Percentiles rank a stretch among this genome's conserved stretches.
phyloP scores from a whole-genome alignment of 2,888 invertebrate species.

The Drosophila multiciliata region DNA sequence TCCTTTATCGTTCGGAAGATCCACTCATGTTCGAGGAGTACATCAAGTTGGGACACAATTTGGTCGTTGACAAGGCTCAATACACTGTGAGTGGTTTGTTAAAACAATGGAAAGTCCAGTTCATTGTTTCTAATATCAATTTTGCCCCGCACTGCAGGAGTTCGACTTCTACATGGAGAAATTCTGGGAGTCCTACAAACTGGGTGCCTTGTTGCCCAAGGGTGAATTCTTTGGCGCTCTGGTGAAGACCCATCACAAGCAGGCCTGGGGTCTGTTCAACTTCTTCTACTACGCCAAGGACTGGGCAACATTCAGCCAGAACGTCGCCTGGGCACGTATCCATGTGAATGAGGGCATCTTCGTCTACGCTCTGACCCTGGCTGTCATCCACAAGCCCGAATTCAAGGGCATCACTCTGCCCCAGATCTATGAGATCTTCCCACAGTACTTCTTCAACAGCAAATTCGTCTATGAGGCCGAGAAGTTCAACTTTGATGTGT shows the following conservation, averaged over 20 bases:
- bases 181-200: slow-evolving; percentile 76
- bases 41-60: slow-evolving; percentile 70
- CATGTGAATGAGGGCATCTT: slow-evolving; percentile 91
- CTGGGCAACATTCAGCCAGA: slow-evolving; percentile 89
- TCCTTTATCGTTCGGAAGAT: slow-evolving; percentile 71
- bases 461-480: slow-evolving; percentile 89
- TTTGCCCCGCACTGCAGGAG: slow-evolving; percentile 40
- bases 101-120: neutral
- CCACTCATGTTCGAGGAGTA: slow-evolving; percentile 79
- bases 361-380: slow-evolving; percentile 89
- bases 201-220: slow-evolving; percentile 86
- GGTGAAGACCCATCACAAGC: slow-evolving; percentile 85
- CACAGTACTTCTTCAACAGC: slow-evolving; percentile 90
- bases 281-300: slow-evolving; percentile 90
- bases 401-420: slow-evolving; percentile 89
- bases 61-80: slow-evolving; percentile 62
- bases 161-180: slow-evolving; percentile 75
- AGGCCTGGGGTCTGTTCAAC: slow-evolving; percentile 87
- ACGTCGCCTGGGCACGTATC: slow-evolving; percentile 89
- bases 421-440: slow-evolving; percentile 91
- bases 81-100: slow-evolving; percentile 60
- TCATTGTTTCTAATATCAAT: neutral
- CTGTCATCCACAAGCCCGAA: slow-evolving; percentile 89
- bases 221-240: slow-evolving; percentile 87
- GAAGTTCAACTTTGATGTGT: slow-evolving; percentile 85